Base-by-base conservation (phyloP, 2,888 invertebrate species). In the Phyllotreta cruciferae region DNA sequence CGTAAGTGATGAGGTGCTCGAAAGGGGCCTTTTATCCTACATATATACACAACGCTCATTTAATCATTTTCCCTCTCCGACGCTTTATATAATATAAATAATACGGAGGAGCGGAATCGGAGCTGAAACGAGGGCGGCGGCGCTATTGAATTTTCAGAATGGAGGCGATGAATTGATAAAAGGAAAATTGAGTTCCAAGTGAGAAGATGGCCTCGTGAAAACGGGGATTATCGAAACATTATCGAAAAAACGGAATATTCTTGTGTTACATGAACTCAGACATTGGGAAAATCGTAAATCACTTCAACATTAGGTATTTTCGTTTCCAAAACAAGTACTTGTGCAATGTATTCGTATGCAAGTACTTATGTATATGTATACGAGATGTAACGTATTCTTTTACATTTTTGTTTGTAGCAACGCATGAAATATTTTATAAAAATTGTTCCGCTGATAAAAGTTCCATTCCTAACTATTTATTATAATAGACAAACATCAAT, bases 121-220 rank as follows among this genome's bases (percentile, higher is more conserved):
- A 47, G 47, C 47, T 24, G 34, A 47, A 47, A 47, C 34, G 14
- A 47, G 47, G 47, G 47, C 47, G 47, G 47, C 47, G n/a, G 24
- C 8, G 24, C 47, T 14, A 47, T 47, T 47, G 47, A 47, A 47
- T 47, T 34, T 14, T 47, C 10, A 47, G 47, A 47, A 47, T 47
- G n/a, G 47, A 14, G 11, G 11, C 47, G 47, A 47, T 47, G 47
- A 47, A 47, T 47, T 47, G 47, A 47, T 47, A 24, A 47, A 47
- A 47, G 3, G 47, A 47, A 47, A 47, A 47, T 47, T 47, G 47
- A 47, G 47, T 47, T 47, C 34, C 6, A 44, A 44, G 44, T 44
- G 44, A n/a, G n/a, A 44, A 44, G 44, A 7, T 4, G 44, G 44
- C 6, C 10, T 44, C 44, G 14, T 44, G 14, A 44, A 7, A 14